These are phyloP conservation scores for Euschistus heros DNA, from an alignment of 1,140 invertebrate species.

Conservation along the genomic window DNA sequence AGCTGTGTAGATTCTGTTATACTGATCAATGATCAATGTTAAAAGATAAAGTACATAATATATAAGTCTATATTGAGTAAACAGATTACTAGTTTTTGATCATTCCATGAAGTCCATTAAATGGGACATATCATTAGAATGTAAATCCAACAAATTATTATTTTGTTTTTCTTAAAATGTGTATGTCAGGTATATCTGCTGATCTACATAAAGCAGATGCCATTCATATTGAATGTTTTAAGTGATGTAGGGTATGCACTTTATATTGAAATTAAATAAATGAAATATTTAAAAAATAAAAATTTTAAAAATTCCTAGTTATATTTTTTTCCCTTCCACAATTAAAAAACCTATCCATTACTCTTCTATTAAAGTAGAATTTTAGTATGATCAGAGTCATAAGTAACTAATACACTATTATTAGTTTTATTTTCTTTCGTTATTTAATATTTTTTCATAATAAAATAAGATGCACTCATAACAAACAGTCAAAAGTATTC, in stretches of 20 bases:
- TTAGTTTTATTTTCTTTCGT: too few species aligned
- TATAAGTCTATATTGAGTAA: too few species aligned
- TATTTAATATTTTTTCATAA: too few species aligned
- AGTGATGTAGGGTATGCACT: neutral
- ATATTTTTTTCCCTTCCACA: too few species aligned
- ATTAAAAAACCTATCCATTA: too few species aligned
- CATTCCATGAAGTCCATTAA: neutral
- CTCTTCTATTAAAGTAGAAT: too few species aligned
- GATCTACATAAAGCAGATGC: conserved; percentile 1
- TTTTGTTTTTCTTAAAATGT: neutral
- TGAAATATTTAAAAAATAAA: too few species aligned
- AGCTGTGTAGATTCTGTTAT: neutral
- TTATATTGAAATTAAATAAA: conserved; percentile 12
- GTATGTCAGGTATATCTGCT: conserved; percentile 7
- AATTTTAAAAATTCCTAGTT: too few species aligned
- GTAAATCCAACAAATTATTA: neutral
- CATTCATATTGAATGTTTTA: conserved; percentile 14
- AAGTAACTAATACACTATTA: too few species aligned
- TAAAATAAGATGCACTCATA: too few species aligned
- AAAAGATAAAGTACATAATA: neutral
- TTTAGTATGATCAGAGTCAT: too few species aligned
- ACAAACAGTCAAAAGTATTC: too few species aligned
- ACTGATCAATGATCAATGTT: neutral
- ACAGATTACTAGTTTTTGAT: conserved; percentile 7
- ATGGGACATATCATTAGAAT: conserved; percentile 10